Conservation (phyloP, 2,113 vertebrate genomes). For the Tenrec ecaudatus region DNA sequence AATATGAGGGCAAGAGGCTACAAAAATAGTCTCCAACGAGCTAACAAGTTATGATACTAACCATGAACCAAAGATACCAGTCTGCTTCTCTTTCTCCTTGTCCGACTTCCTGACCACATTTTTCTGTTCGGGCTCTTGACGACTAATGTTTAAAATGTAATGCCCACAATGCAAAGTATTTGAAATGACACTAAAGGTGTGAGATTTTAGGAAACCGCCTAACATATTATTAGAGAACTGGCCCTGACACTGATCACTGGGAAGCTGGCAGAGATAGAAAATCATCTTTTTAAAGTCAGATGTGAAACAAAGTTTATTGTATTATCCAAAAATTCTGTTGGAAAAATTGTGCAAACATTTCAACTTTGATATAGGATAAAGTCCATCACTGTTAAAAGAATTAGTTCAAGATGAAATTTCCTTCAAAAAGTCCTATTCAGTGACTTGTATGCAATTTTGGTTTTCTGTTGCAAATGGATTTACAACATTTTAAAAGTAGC, state of each 20-base stretch:
- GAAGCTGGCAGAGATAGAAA: neutral
- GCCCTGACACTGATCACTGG: neutral
- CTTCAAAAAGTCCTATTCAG: neutral
- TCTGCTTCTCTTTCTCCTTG: neutral
- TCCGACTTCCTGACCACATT: neutral
- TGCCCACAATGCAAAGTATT: neutral
- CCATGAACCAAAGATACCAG: neutral
- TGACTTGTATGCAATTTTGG: neutral
- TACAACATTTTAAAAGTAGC: neutral
- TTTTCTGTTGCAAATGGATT: neutral
- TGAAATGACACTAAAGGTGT: neutral
- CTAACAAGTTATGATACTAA: neutral
- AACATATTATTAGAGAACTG: neutral
- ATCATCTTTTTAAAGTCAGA: neutral
- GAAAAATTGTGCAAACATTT: neutral
- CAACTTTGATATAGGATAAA: neutral
- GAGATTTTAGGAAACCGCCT: neutral
- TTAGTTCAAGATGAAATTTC: neutral
- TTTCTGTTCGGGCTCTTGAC: neutral
- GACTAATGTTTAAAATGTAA: neutral
- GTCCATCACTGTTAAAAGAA: neutral
- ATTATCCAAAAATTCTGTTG: neutral
- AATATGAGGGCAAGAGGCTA: neutral
- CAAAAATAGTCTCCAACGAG: neutral
- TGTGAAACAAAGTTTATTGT: neutral